Base-by-base conservation (phyloP, 2,888 invertebrate species). In the Acronicta psi region DNA sequence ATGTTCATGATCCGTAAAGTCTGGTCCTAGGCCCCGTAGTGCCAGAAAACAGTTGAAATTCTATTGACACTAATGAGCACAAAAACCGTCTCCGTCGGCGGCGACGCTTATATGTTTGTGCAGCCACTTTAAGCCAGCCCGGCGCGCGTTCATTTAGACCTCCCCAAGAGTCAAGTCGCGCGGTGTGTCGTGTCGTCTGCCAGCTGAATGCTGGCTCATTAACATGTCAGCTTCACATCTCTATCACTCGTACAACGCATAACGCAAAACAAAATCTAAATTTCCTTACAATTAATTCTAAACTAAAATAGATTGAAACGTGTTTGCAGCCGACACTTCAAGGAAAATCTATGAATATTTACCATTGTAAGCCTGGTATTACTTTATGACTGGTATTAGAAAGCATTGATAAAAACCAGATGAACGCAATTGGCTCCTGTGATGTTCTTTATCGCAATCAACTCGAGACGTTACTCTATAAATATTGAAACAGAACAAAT, bases 401-500 rank as follows among this genome's bases (percentile, higher is more conserved):
- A 65, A 40, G 10, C 38, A 9, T 36, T 40, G 69, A 73, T 73
- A 73, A 54, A 58, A 63, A 43, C 41, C 25, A 59, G 51, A 53
- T 52, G 51, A 31, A 64, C 42, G 41, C 58, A 64, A 70, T 77
- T 60, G 50, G 40, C 63, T 52, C 47, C 47, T 34, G 45, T 52
- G 16, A 41, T 59, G 31, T 41, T 46, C 45, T 74, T 78, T 87
- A 87, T 88, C 87, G 78, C 67, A 66, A 61, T 63, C 70, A 64
- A 65, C 62, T 69, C 34, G 37, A 66, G 63, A 76, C 58, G 74
- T 80, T 75, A 58, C 78, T 77, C 59, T 64, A 79, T 78, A 84
- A 89, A 89, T 87, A 89, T 86, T 84, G 80, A 77, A 76, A 72
- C 60, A 55, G 70, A 83, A 82, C 80, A 79, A 77, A 64, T 79